phyloP scores from a whole-genome alignment of 2,797 vertebrate genomes.

The Myotis daubentonii region DNA sequence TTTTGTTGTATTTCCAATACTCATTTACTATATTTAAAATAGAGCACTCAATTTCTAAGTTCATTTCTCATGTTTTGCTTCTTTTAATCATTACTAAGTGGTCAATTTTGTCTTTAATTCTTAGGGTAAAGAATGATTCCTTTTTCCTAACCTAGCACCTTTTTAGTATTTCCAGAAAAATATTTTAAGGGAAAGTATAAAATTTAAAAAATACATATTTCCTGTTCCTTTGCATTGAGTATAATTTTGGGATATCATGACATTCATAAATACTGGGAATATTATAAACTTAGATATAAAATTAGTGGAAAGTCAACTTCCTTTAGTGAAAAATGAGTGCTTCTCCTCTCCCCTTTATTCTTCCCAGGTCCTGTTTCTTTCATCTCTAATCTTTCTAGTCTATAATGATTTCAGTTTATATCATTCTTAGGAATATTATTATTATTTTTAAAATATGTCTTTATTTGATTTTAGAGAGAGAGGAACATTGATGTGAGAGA shows the following conservation, averaged over 20 bases:
- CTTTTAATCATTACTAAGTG: not conserved
- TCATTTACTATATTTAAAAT: not conserved
- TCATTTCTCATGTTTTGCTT: not conserved
- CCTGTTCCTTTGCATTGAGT: not conserved
- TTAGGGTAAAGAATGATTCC: not conserved
- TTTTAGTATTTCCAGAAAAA: not conserved
- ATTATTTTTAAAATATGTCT: too few relatives aligned
- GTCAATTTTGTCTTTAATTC: not conserved
- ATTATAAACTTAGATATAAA: not conserved
- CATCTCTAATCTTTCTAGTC: not conserved
- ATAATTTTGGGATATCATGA: not conserved
- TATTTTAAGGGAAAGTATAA: not conserved
- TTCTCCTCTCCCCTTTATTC: not conserved
- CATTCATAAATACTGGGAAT: not conserved
- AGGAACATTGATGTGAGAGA: too few relatives aligned
- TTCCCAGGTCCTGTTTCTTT: not conserved
- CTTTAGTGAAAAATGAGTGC: not conserved
- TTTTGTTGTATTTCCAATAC: not conserved
- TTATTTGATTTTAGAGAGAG: too few relatives aligned
- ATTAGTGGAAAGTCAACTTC: not conserved
- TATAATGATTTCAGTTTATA: not conserved
- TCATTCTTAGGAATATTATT: not conserved
- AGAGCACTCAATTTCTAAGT: not conserved
- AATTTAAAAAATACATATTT: not conserved
- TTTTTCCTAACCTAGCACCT: not conserved